Percentiles rank a stretch among this genome's conserved stretches.
Conservation (phyloP, 2,113 vertebrate species). For the Seriola rivoliana region DNA sequence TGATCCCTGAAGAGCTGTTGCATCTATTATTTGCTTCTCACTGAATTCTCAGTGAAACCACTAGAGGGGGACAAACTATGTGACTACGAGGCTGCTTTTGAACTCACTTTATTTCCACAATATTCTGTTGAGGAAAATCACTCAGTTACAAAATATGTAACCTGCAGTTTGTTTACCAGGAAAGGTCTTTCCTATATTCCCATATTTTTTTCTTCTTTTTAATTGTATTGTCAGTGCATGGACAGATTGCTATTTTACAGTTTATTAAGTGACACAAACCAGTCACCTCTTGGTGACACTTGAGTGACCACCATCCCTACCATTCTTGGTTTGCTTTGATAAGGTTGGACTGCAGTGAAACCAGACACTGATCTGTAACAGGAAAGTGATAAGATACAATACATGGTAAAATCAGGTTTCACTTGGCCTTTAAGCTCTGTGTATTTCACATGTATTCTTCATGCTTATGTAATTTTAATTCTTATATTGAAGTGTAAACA, state of each 20-base stretch:
- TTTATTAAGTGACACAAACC: slow-evolving; percentile 64
- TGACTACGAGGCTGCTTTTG: not conserved
- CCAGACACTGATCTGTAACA: slow-evolving; percentile 77
- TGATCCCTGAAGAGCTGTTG: not conserved
- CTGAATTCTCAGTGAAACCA: slow-evolving; percentile 49
- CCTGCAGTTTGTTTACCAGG: too few relatives aligned
- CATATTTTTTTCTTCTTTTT: not conserved
- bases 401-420: not conserved
- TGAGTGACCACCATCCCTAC: slow-evolving; percentile 56
- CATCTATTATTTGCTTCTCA: not conserved
- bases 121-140: not conserved
- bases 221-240: not conserved
- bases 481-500: too few relatives aligned
- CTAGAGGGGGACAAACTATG: slow-evolving; percentile 79
- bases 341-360: slow-evolving; percentile 71
- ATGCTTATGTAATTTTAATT: too few relatives aligned
- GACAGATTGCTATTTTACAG: slow-evolving; percentile 14
- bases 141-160: not conserved
- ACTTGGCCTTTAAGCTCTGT: not conserved
- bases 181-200: too few relatives aligned
- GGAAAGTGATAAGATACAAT: slow-evolving; percentile 69
- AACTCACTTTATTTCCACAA: not conserved
- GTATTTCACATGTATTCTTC: not conserved
- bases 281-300: slow-evolving; percentile 71
- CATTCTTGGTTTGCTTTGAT: slow-evolving; percentile 72